Conservation (phyloP, 1,140 invertebrate species). For the Parapsyche elsis region DNA sequence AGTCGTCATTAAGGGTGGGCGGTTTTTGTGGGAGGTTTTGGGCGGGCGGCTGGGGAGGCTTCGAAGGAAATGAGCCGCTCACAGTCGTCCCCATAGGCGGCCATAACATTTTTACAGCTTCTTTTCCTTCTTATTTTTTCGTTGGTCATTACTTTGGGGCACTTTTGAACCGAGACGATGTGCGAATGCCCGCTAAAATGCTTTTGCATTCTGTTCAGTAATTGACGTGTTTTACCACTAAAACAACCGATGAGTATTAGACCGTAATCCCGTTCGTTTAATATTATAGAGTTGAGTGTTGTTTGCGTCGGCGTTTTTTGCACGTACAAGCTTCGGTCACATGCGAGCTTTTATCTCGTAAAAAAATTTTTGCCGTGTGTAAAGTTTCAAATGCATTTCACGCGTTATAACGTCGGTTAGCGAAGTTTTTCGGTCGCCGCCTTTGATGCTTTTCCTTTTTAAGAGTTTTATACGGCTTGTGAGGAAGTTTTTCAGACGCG, state of each 20-base stretch:
- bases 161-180: not conserved
- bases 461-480: not conserved
- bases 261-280: not conserved
- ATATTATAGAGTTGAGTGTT: too few species aligned
- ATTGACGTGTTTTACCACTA: not conserved
- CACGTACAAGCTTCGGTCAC: too few species aligned
- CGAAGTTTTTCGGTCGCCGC: not conserved
- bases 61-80: slow-evolving; percentile 16
- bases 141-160: not conserved
- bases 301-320: too few species aligned
- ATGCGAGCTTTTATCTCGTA: too few species aligned
- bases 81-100: not conserved
- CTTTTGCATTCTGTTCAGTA: too few species aligned
- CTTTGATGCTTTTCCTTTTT: not conserved
- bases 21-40: not conserved
- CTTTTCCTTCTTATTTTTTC: not conserved
- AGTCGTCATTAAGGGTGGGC: not conserved
- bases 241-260: not conserved
- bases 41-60: not conserved
- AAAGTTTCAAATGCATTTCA: not conserved
- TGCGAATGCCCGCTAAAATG: too few species aligned
- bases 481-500: not conserved
- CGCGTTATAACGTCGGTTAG: not conserved
- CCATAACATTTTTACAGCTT: slow-evolving; percentile 35
- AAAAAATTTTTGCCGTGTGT: too few species aligned